These are phyloP conservation scores for Ceyx erithaca DNA, from an alignment of 2,797 vertebrate genomes.

Conservation along the genomic window DNA sequence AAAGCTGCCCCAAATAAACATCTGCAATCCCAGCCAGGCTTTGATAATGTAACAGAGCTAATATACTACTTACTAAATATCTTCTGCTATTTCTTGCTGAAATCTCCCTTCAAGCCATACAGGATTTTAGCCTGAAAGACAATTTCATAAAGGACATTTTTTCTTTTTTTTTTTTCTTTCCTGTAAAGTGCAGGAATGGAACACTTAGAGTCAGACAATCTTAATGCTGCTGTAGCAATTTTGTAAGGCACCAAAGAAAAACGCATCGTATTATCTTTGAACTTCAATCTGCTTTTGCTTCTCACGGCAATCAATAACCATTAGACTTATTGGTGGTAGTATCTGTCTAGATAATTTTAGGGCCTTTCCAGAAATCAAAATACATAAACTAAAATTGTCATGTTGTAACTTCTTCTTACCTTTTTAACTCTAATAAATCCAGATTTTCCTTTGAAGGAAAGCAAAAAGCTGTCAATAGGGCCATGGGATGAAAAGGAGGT, in stretches of 20 bases:
- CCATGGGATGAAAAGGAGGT: neutral
- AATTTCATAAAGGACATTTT: neutral
- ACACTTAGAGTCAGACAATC: neutral
- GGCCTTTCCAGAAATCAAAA: conserved; percentile 41
- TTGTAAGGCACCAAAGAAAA: conserved; percentile 49
- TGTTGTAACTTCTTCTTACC: neutral
- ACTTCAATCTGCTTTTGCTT: conserved; percentile 45
- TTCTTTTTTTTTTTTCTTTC: neutral
- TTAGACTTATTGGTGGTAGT: conserved; percentile 1
- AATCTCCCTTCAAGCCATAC: neutral
- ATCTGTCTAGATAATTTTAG: neutral
- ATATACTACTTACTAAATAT: neutral
- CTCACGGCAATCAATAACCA: conserved; percentile 50
- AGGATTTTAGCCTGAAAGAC: neutral
- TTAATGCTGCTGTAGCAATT: conserved; percentile 28
- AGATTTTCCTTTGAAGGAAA: neutral
- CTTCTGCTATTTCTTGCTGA: neutral
- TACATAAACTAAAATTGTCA: neutral
- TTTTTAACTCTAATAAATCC: neutral
- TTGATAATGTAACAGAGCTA: neutral
- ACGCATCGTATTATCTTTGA: conserved; percentile 33
- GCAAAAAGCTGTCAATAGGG: neutral
- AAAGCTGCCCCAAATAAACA: neutral
- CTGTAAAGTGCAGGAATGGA: neutral
- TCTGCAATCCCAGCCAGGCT: neutral